Evolutionary conservation across 1,140 invertebrate genomes (phyloP).

Genomic region (Brachionus asplanchnoidis): DNA sequence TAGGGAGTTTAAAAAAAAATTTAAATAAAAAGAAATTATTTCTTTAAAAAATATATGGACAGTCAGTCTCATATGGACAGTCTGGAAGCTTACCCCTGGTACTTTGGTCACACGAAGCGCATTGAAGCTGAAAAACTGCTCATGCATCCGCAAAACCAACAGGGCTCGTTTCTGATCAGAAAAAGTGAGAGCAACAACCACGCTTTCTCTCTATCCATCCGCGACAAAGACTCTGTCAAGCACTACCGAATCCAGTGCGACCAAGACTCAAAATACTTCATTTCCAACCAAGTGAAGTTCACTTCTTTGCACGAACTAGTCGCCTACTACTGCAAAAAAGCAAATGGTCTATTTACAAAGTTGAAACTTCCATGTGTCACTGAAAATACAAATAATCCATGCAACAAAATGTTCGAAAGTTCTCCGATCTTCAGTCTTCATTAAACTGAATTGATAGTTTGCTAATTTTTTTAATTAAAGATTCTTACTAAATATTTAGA

Average conservation of each 20-base stretch:
- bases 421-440: no score
- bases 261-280: constrained; percentile 92
- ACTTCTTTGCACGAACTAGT: constrained; percentile 88
- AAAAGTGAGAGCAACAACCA: constrained; percentile 71
- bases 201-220: constrained; percentile 65
- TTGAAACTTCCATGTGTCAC: constrained; percentile 77
- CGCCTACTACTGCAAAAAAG: constrained; percentile 91
- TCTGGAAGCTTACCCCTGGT: constrained; percentile 99
- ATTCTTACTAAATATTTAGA: no score
- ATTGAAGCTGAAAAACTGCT: constrained; percentile 99
- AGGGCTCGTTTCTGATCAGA: constrained; percentile 94
- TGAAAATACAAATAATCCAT: constrained; percentile 8
- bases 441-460: no score
- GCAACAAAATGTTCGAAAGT: not conserved
- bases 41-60: no score
- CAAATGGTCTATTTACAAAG: constrained; percentile 93
- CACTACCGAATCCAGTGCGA: constrained; percentile 96
- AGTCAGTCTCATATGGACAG: no score
- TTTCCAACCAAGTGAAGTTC: constrained; percentile 91
- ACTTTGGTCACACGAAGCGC: constrained; percentile 97
- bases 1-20: no score
- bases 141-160: constrained; percentile 90
- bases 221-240: constrained; percentile 97
- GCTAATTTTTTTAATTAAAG: no score
- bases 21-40: no score